A percentile compares a stretch with the other conserved stretches of the same genome.
Evolutionary conservation across 1,140 invertebrate genomes (phyloP).

Genomic region (Drosophila eugracilis): DNA sequence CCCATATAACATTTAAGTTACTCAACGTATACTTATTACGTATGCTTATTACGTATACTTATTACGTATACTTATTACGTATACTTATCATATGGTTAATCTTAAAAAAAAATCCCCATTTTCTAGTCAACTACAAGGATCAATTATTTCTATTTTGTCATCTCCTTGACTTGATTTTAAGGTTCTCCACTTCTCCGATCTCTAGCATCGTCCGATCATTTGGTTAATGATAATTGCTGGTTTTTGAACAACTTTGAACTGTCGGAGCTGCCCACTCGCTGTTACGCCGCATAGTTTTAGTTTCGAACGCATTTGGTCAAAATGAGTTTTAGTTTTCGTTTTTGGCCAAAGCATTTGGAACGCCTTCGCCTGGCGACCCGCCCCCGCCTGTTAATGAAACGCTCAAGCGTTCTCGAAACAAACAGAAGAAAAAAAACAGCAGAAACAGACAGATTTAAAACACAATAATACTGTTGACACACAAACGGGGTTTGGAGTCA

Average conservation of each 20-base stretch:
- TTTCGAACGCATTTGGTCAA: conserved; percentile 72
- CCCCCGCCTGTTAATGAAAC: conserved; percentile 58
- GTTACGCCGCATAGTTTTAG: conserved; percentile 54
- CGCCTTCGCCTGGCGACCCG: conserved; percentile 42
- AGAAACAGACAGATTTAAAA: conserved; percentile 30
- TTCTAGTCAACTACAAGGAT: background rate
- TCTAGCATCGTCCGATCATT: conserved; percentile 23
- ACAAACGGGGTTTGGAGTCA: conserved; percentile 42
- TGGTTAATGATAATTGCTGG: conserved; percentile 53
- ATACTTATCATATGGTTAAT: background rate
- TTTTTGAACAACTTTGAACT: conserved; percentile 46
- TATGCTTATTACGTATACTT: background rate
- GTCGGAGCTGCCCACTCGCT: conserved; percentile 65
- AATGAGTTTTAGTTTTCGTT: conserved; percentile 75
- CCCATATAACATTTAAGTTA: too few species aligned
- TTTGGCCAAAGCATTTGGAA: conserved; percentile 63
- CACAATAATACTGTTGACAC: conserved; percentile 48
- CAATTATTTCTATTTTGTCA: conserved; percentile 3
- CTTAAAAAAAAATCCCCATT: background rate
- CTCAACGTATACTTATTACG: too few species aligned
- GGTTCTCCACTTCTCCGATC: conserved; percentile 13
- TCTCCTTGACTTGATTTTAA: conserved; percentile 24
- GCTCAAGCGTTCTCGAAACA: conserved; percentile 56
- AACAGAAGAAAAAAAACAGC: background rate
- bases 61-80: background rate